Base-by-base conservation (phyloP, 2,888 invertebrate genomes). In the Apodemia hepburni region DNA sequence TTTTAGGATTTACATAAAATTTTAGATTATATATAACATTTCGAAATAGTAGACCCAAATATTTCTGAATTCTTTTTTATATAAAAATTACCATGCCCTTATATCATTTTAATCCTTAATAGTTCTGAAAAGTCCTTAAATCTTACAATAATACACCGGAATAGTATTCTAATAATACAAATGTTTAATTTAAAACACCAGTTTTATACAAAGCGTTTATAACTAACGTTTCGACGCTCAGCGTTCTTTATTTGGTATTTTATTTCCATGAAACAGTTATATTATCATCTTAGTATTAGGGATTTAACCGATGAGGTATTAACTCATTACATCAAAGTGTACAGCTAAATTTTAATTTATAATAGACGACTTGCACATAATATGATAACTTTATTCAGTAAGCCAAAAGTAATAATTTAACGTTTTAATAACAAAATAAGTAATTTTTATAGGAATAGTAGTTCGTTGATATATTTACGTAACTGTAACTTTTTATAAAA, bases 41-140 rank as follows among this genome's bases (percentile, higher is more conserved):
- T 82, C 72, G 77, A 80, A 82, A 84, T 80, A 82, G 68, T 70
- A 71, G 80, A 84, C 79, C 42, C 84, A 80, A 82, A 83, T 82
- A 69, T 71, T 68, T 62, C 58, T 62, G 61, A 62, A 62, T 47
- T 47, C 42, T 58, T 62, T 58, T 58, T 69, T 62, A 63, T 61
- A 65, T 66, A 68, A 63, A 66, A 63, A 63, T 64, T 65, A 61
- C 80, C 79, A 82, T 82, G 82, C 79, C 75, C 77, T 79, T 81
- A 83, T 80, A 80, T 80, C 76, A 77, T 81, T 78, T 78, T 76
- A 80, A 78, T 70, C 71, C 78, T 78, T 81, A 79, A 77, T 78
- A 73, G 80, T 78, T 76, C 73, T 80, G 68, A 69, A 80, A 79
- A 76, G 71, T 79, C 73, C 73, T 75, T 75, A 71, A 71, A 71